Percentiles rank a stretch among this genome's conserved stretches.
phyloP scores from a whole-genome alignment of 2,113 vertebrate genomes.

The Castor canadensis region DNA sequence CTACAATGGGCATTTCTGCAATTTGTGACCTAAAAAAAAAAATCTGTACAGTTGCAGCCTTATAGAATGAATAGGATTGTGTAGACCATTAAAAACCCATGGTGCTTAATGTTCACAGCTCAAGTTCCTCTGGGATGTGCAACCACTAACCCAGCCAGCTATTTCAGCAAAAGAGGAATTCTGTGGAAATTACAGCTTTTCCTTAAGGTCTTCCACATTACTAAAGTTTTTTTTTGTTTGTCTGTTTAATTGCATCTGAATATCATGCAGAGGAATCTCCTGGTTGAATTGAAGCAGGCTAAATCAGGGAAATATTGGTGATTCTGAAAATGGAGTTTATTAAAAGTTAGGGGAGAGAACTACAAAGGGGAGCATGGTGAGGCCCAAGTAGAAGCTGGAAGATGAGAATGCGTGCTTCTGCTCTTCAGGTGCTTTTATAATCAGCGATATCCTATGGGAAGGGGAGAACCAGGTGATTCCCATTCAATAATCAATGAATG shows the following conservation, averaged over 20 bases:
- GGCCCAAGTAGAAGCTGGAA: too few relatives aligned
- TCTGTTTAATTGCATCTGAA: background rate
- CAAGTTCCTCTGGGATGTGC: background rate
- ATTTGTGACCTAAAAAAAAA: background rate
- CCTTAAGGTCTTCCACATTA: background rate
- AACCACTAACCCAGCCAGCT: too few relatives aligned
- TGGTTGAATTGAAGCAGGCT: too few relatives aligned
- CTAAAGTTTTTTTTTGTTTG: background rate
- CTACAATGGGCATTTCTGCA: background rate
- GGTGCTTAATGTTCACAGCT: background rate
- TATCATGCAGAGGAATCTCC: background rate
- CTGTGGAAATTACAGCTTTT: background rate
- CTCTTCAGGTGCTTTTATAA: too few relatives aligned
- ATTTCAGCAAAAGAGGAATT: slow-evolving; percentile 4
- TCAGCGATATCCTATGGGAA: too few relatives aligned
- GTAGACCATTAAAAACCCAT: background rate
- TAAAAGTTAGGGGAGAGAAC: too few relatives aligned
- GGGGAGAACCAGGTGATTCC: too few relatives aligned
- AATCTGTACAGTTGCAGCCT: background rate
- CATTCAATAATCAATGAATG: too few relatives aligned
- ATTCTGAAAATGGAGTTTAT: too few relatives aligned
- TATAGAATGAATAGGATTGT: background rate
- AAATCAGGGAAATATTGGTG: too few relatives aligned
- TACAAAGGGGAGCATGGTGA: too few relatives aligned
- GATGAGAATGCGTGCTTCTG: too few relatives aligned